Base-by-base conservation (phyloP, 2,113 vertebrate genomes). In the Otis tarda region DNA sequence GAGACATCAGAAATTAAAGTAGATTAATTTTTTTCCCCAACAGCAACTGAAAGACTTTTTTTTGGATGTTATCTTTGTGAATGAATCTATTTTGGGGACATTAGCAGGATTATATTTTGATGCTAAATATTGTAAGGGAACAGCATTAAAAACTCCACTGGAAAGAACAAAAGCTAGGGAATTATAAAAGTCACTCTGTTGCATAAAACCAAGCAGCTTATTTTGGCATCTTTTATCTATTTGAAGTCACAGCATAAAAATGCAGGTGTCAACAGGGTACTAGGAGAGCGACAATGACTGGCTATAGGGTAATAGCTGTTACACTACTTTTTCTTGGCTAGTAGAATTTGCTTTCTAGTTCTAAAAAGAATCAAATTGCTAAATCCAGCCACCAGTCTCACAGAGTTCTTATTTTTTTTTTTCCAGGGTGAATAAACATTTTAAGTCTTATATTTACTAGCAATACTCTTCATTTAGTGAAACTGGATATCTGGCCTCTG, bases 1-100 rank as follows among this genome's bases (percentile, higher is more conserved):
- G 69, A 96, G 89, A 77, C 64, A 92, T 15, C 14, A 89, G 84
- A 92, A 95, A 90, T 87, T 47, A 79, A 93, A 91, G 33, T 87
- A 89, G 93, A 86, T 91, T 70, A 10, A 56, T 91, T 94, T 88
- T 88, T 74, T 53, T 56, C 33, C 23, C 15, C 55, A 89, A 56
- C 16, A 89, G 60, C 45, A 87, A 90, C 31, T 90, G 55, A 45
- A 83, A 82, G 5, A 68, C 4, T 22, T 90, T 60, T 90, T 60
- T 92, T 64, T 47, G 12, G 52, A 23, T 70, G 6, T 43, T 88
- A 70, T 65, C 65, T 94, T 91, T 77, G 53, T n/a, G 63, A 92
- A 79, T 14, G 86, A 89, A 84, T 33, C 23, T 84, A 53, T 57
- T 95, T 77, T 71, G 59, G 80, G 47, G 53, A 76, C 11, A 76